Evolutionary conservation across 2,113 vertebrate genomes (phyloP), one percentile per base, ranked within the genome.

Genomic region (Rostratula benghalensis): DNA sequence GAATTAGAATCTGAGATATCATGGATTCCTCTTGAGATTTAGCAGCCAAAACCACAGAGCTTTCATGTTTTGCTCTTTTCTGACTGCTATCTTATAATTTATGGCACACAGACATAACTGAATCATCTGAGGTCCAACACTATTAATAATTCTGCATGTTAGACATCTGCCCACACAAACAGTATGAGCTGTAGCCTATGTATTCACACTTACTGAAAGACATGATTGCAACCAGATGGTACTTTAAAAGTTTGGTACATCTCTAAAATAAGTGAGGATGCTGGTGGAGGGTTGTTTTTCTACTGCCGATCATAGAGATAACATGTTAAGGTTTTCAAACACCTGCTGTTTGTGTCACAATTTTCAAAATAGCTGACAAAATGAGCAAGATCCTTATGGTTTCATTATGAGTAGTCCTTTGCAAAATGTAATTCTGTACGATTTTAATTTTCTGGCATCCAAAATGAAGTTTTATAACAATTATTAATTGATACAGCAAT

Each of bases 301-400:
- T 81, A 33, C 37, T 94, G 45, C 13, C 65, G 27, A 74, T 85
- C 48, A 67, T 30, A 51, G 53, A 78, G 68, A 65, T 9, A 93
- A 48, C 54, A 75, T 4, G 56, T 41, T 91, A 92, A 82, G 77
- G 18, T 39, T 94, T 90, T 94, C 63, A 61, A 95, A 79, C 74
- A 83, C 48, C 63, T 94, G 67, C 25, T 89, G 30, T 81, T 94
- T 93, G 14, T 77, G 35, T 60, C 51, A 48, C 51, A 48, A 65
- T 93, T 87, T 84, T 94, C 67, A 93, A 94, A 95, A 93, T 21
- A 90, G 15, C 18, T 80, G 39, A 83, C 20, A 94, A 75, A 94
- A 77, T 68, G 30, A 94, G 45, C 13, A 71, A 88, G 41, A 88
- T 37, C 33, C 68, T 95, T 69, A 60, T 48, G 12, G 22, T 78